phyloP scores from a whole-genome alignment of 2,113 vertebrate species.

The Taxidea taxus region DNA sequence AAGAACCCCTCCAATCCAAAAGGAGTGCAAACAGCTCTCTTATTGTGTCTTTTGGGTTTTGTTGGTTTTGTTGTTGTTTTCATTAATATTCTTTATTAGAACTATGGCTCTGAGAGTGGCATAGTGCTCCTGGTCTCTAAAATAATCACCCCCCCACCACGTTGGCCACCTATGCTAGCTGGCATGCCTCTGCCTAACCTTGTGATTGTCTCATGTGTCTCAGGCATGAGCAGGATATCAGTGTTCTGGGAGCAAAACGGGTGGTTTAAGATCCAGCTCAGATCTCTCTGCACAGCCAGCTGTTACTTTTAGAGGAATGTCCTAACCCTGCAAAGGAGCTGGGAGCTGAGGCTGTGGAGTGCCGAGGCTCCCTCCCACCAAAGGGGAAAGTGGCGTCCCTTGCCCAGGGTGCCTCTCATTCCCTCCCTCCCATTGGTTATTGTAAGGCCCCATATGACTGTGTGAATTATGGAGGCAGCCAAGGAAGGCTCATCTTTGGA shows the following conservation, averaged over 20 bases:
- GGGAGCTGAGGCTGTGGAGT: neutral
- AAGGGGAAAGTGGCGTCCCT: neutral
- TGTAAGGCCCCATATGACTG: constrained; percentile 49
- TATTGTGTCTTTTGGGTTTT: neutral
- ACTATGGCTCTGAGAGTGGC: neutral
- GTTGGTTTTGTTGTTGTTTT: neutral
- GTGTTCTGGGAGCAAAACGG: neutral
- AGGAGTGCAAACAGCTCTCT: neutral
- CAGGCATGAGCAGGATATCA: neutral
- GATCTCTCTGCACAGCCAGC: neutral
- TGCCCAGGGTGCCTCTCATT: neutral
- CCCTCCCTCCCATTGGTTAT: constrained; percentile 34
- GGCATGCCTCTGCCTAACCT: neutral
- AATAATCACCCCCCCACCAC: neutral
- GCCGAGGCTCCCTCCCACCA: constrained; percentile 37
- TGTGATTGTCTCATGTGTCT: neutral
- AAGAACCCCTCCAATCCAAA: neutral
- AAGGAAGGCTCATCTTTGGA: constrained; percentile 70
- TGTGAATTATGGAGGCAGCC: neutral
- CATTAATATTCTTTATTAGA: neutral
- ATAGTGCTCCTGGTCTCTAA: neutral
- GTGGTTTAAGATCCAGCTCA: neutral
- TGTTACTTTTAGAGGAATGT: constrained; percentile 13
- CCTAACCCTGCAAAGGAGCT: neutral
- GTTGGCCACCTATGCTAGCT: neutral